Evolutionary conservation across 1,140 invertebrate genomes (phyloP), one percentile per base, ranked within the genome.

Genomic region (Pseudobourletiella spinata): DNA sequence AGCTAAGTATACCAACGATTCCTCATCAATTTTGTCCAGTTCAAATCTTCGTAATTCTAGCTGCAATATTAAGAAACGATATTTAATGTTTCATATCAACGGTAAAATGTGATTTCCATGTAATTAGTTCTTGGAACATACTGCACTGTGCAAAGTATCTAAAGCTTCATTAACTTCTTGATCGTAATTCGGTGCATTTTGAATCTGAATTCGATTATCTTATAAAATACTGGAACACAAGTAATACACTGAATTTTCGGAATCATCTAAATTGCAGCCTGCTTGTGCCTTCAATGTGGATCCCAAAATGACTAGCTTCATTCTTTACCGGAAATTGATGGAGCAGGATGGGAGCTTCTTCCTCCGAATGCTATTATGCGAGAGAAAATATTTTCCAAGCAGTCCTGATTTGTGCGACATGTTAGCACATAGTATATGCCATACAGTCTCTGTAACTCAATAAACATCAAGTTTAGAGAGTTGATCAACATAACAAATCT

Each of bases 321-420:
- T 25, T 54, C 67, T 43, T 46, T 57, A 66, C 46, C 39, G 51
- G 28, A 68, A 61, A 52, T 68, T 1, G 16, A 8, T 20, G 59
- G 8, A 28, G 22, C 54, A 6, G 66, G 66, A 16, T 61, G 43
- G 8, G 54, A 16, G 28, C 67, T 52, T n/a, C 25, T 46, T 32
- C 46, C 42, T 24, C 69, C 67, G 11, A 62, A 50, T 4, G 32
- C 35, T n/a, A 67, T 22, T 18, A 69, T 65, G 4, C 18, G 16
- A 1, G 65, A 67, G 51, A 70, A 70, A 1, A 69, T 59, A 25
- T 43, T 62, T 61, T 70, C 67, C 18, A 67, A 29, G 28, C 24
- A 55, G 29, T 69, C 69, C 35, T 69, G 66, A 35, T 66, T 69
- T 1, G 67, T 24, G 26, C 62, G 30, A 1, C 39, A 11, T 14